Conservation (phyloP, 2,113 vertebrate species). For the Hydrochoerus hydrochaeris region DNA sequence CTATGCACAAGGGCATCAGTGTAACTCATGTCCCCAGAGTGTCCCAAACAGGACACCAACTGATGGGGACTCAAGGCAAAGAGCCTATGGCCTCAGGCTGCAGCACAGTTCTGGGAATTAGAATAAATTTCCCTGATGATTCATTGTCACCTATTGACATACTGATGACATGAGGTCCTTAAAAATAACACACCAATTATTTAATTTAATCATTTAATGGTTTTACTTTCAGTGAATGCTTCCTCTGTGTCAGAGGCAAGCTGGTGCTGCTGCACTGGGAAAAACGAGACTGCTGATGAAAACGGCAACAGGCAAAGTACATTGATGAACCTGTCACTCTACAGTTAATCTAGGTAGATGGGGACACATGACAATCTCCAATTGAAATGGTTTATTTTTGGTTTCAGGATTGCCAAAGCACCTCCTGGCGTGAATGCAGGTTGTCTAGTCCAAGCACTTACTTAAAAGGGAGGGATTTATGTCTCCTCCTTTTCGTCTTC, state of each 20-base stretch:
- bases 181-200: not conserved
- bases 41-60: not conserved
- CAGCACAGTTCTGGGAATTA: not conserved
- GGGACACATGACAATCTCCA: not conserved
- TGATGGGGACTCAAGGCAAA: not conserved
- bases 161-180: not conserved
- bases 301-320: not conserved
- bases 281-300: not conserved
- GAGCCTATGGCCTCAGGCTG: not conserved
- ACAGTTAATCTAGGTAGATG: not conserved
- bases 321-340: not conserved
- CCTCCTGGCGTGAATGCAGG: not conserved
- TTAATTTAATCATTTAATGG: constrained; percentile 32
- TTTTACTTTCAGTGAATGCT: not conserved
- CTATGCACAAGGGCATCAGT: not conserved
- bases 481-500: not conserved
- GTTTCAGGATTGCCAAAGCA: not conserved
- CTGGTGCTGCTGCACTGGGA: not conserved
- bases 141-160: not conserved
- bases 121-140: not conserved
- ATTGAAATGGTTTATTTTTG: not conserved
- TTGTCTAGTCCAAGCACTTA: not conserved
- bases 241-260: not conserved
- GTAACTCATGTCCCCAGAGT: not conserved
- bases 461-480: not conserved